Conservation (phyloP, 2,113 vertebrate genomes). For the Notarius lentiginosus region DNA sequence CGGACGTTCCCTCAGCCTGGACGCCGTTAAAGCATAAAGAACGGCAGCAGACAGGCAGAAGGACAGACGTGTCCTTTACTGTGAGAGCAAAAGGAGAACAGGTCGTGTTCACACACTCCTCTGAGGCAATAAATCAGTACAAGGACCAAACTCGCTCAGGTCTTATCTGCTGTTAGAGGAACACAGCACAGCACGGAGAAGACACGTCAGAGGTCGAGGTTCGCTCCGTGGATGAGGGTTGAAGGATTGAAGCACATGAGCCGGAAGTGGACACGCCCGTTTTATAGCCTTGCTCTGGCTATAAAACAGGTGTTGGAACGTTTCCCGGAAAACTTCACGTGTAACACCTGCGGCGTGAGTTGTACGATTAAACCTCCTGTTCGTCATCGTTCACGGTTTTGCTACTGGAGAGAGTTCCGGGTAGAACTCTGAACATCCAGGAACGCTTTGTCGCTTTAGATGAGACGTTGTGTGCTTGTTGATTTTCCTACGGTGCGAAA, state of each 20-base stretch:
- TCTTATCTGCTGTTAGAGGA: not conserved
- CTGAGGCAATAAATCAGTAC: constrained; percentile 19
- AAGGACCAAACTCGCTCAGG: not conserved
- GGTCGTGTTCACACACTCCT: not conserved
- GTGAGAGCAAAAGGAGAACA: not conserved
- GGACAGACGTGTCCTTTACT: not conserved
- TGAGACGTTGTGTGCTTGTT: not conserved
- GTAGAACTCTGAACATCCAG: no score
- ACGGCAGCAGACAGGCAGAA: not conserved
- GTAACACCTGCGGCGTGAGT: no score
- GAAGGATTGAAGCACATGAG: not conserved
- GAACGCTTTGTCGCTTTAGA: not conserved
- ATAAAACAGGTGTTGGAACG: not conserved
- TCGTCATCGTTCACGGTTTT: not conserved
- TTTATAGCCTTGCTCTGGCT: not conserved
- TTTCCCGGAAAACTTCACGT: not conserved
- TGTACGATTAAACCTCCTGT: not conserved
- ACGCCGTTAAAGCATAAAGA: not conserved
- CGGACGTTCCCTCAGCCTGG: not conserved
- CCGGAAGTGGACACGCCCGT: not conserved
- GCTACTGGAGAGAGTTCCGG: not conserved
- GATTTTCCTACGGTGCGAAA: no score
- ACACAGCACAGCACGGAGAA: not conserved
- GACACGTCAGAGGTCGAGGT: not conserved
- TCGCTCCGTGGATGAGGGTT: not conserved